A percentile compares a stretch with the other conserved stretches of the same genome.
These are phyloP conservation scores for Cebidichthys violaceus DNA, from an alignment of 2,113 vertebrate genomes.

Conservation along the genomic window DNA sequence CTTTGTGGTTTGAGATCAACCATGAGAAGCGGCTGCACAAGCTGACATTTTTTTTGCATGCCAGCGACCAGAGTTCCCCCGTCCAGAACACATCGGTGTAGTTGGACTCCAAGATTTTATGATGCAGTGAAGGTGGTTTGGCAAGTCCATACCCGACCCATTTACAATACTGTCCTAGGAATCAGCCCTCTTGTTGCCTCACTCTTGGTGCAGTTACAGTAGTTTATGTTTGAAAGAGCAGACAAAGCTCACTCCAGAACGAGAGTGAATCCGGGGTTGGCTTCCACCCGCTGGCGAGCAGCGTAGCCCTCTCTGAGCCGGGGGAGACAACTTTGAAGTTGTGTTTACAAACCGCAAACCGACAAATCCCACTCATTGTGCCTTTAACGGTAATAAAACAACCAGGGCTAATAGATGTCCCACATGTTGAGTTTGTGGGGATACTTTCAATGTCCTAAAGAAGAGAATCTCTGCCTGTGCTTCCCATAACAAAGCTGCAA, in stretches of 20 bases:
- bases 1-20: conserved; percentile 60
- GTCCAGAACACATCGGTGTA: conserved; percentile 61
- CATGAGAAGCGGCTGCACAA: conserved; percentile 57
- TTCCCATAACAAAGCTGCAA: conserved; percentile 19
- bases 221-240: conserved; percentile 46
- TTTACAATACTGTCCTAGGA: conserved; percentile 49
- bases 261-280: background rate
- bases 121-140: conserved; percentile 70
- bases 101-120: conserved; percentile 69
- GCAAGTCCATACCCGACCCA: conserved; percentile 48
- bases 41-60: conserved; percentile 35
- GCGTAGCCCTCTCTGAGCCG: background rate
- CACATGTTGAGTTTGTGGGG: conserved; percentile 5
- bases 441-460: background rate
- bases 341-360: background rate
- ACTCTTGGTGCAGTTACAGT: conserved; percentile 37
- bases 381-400: conserved; percentile 12
- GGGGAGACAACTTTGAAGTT: background rate
- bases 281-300: background rate
- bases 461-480: conserved; percentile 14
- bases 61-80: conserved; percentile 57
- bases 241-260: background rate
- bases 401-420: background rate
- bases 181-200: conserved; percentile 37
- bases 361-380: background rate